phyloP scores from a whole-genome alignment of 2,113 vertebrate species.

The Engystomops pustulosus region DNA sequence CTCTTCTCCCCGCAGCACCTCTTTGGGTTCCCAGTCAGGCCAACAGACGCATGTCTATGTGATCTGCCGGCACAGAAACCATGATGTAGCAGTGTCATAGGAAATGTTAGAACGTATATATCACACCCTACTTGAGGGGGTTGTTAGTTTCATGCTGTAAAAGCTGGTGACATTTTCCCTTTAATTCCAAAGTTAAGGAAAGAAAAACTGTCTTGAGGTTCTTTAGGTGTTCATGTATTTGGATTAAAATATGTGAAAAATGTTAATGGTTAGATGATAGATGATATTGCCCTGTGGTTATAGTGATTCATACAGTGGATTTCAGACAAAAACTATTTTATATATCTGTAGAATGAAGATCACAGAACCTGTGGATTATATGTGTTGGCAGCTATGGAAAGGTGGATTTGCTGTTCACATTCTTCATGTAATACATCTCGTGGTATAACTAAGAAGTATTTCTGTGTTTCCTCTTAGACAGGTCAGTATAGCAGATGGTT shows the following conservation, averaged over 20 bases:
- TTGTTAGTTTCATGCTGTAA: no score
- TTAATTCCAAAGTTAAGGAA: background rate
- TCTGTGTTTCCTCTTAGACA: slow-evolving; percentile 72
- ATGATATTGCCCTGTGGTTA: background rate
- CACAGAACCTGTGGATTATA: slow-evolving; percentile 6
- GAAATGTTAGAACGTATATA: no score
- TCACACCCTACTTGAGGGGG: no score
- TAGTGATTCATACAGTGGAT: background rate
- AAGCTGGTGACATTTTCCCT: no score
- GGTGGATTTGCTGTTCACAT: background rate
- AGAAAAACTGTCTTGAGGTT: background rate
- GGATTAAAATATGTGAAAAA: background rate
- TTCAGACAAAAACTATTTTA: background rate
- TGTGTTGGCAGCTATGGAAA: slow-evolving; percentile 6
- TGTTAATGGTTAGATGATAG: background rate
- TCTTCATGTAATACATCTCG: background rate
- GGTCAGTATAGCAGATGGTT: slow-evolving; percentile 82
- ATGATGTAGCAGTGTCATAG: no score
- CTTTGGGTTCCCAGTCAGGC: no score
- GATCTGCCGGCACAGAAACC: no score
- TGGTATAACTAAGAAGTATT: background rate
- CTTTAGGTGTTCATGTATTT: background rate
- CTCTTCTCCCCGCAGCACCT: no score
- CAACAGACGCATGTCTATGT: no score
- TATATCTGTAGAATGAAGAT: slow-evolving; percentile 20